phyloP scores from a whole-genome alignment of 2,888 invertebrate species.

The Crossocerus cetratus region DNA sequence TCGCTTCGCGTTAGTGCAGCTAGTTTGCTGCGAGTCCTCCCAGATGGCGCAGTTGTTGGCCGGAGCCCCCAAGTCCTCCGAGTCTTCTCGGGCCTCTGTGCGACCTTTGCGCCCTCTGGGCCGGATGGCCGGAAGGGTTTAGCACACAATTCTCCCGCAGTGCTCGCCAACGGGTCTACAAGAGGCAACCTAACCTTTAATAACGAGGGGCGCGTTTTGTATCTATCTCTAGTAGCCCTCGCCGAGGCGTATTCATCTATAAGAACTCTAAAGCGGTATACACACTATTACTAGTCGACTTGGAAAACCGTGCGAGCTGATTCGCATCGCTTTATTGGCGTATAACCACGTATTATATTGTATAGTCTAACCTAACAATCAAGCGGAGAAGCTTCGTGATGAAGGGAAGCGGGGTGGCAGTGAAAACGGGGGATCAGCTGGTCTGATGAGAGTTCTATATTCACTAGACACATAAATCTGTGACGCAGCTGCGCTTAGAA shows the following conservation, averaged over 20 bases:
- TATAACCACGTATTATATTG: neutral
- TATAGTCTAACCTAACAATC: conserved; percentile 17
- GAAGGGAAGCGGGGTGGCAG: conserved; percentile 3
- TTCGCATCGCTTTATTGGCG: conserved; percentile 4
- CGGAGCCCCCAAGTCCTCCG: too few species aligned
- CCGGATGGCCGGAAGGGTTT: too few species aligned
- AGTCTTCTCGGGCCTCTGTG: too few species aligned
- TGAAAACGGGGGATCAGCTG: conserved; percentile 30
- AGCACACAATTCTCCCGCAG: too few species aligned
- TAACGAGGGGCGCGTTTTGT: neutral
- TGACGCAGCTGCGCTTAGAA: too few species aligned
- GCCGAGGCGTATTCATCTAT: neutral
- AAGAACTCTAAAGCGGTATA: neutral
- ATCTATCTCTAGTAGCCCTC: neutral
- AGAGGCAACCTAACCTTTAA: neutral
- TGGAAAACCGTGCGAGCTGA: neutral
- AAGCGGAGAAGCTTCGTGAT: neutral
- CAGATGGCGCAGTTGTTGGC: too few species aligned
- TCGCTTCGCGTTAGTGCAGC: neutral
- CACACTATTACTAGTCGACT: neutral
- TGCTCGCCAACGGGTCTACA: too few species aligned
- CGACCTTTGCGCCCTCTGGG: too few species aligned
- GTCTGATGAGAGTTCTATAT: conserved; percentile 26
- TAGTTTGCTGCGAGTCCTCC: too few species aligned
- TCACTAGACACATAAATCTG: too few species aligned